Conservation (phyloP, 1,140 invertebrate species). For the Sarcophaga bullata region DNA sequence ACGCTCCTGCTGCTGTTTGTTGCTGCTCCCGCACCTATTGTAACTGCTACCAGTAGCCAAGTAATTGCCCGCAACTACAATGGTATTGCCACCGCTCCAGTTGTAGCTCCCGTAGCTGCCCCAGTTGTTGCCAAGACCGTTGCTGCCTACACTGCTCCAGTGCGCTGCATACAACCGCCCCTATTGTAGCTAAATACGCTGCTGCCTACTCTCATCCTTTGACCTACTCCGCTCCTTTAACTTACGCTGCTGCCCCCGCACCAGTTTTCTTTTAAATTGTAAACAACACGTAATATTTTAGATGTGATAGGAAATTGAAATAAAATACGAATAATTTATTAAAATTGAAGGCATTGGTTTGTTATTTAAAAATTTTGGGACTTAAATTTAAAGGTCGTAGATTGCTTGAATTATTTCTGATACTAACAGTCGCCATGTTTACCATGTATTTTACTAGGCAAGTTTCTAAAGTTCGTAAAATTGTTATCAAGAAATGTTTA, state of each 20-base stretch:
- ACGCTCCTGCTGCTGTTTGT: conserved; percentile 45
- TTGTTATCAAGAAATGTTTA: not conserved
- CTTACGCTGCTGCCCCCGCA: conserved; percentile 11
- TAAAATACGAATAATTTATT: too few species aligned
- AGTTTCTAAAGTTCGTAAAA: not conserved
- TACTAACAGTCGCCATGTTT: not conserved
- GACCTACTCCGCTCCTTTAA: conserved; percentile 4
- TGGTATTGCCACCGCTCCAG: conserved; percentile 24
- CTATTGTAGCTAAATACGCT: conserved; percentile 38
- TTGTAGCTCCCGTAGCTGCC: conserved; percentile 26
- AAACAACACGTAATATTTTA: not conserved
- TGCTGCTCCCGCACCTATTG: conserved; percentile 31
- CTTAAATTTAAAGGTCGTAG: not conserved
- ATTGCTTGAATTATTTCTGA: not conserved
- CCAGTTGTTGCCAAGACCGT: not conserved
- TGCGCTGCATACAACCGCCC: not conserved
- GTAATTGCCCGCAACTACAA: conserved; percentile 32
- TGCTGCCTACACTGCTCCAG: not conserved
- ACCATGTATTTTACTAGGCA: not conserved
- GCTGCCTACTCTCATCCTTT: conserved; percentile 13
- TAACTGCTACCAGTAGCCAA: conserved; percentile 27
- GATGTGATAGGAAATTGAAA: too few species aligned
- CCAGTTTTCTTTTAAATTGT: conserved; percentile 39
- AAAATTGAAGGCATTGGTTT: not conserved
- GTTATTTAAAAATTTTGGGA: not conserved